Conservation (phyloP, 2,888 invertebrate species). For the Tanypteryx hageni region DNA sequence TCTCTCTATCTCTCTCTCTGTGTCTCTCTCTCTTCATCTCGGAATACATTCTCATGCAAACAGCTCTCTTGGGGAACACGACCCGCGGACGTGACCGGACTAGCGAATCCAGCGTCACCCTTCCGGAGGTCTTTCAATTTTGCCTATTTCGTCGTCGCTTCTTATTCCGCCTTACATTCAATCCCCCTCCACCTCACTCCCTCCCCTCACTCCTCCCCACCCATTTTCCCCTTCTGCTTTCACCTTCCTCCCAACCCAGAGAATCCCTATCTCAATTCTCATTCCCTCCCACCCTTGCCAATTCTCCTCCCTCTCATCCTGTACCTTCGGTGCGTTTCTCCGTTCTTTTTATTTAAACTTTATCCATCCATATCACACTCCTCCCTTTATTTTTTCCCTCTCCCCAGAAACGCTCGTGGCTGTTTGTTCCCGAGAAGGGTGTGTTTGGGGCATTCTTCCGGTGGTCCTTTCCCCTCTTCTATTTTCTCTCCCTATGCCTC, state of each 20-base stretch:
- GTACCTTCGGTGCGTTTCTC: not conserved
- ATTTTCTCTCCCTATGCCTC: not conserved
- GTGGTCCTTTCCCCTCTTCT: not conserved
- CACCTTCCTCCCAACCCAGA: not conserved
- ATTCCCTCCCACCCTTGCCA: not conserved
- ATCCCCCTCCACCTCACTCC: not conserved
- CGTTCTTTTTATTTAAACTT: not conserved
- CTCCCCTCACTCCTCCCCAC: not conserved
- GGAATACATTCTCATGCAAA: constrained; percentile 56
- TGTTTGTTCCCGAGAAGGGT: not conserved
- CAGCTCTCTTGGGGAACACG: constrained; percentile 44
- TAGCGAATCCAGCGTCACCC: not conserved
- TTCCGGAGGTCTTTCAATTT: constrained; percentile 36
- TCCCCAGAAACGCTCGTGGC: not conserved
- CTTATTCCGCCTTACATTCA: constrained; percentile 30
- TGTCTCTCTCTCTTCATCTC: not conserved
- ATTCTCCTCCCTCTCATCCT: not conserved
- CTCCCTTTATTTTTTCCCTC: not conserved
- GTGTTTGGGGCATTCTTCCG: not conserved
- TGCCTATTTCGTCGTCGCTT: constrained; percentile 52
- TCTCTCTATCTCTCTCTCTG: not conserved
- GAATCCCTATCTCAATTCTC: too few relatives aligned
- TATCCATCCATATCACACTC: not conserved
- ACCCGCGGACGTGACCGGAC: constrained; percentile 48
- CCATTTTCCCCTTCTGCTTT: not conserved